Evolutionary conservation across 1,140 invertebrate species (phyloP).

Genomic region (Scaptomyza pallida): DNA sequence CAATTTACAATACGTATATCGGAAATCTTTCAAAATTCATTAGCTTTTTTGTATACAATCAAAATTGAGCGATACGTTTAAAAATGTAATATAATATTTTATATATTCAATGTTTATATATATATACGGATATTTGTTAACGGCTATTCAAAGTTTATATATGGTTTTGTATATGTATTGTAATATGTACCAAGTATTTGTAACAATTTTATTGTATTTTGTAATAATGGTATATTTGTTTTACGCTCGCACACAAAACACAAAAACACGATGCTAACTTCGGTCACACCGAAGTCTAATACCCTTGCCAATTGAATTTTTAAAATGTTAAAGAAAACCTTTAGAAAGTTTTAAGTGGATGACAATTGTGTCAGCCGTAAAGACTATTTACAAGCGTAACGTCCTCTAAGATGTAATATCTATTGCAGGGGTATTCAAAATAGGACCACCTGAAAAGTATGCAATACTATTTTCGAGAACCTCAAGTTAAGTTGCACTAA

Average conservation of each 20-base stretch:
- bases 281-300: background rate
- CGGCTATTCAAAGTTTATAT: slow-evolving; percentile 42
- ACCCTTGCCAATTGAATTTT: background rate
- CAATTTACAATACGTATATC: slow-evolving; percentile 8
- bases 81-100: slow-evolving; percentile 22
- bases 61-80: slow-evolving; percentile 31
- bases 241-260: slow-evolving; percentile 10
- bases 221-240: slow-evolving; percentile 15
- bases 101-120: slow-evolving; percentile 52
- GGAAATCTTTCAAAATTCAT: slow-evolving; percentile 45
- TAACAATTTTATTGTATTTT: slow-evolving; percentile 45
- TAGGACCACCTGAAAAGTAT: slow-evolving; percentile 75
- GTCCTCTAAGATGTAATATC: background rate
- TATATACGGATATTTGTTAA: slow-evolving; percentile 51
- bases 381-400: background rate
- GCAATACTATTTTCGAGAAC: slow-evolving; percentile 65
- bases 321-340: background rate
- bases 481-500: slow-evolving; percentile 44
- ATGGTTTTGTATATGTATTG: slow-evolving; percentile 51
- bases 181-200: slow-evolving; percentile 49
- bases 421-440: slow-evolving; percentile 29
- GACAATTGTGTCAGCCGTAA: background rate
- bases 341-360: background rate
- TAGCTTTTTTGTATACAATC: slow-evolving; percentile 61
- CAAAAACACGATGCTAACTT: slow-evolving; percentile 11